A percentile compares a stretch with the other conserved stretches of the same genome.
These are phyloP conservation scores for Trimorus sp. DNA, from an alignment of 2,888 invertebrate genomes.

Conservation along the genomic window DNA sequence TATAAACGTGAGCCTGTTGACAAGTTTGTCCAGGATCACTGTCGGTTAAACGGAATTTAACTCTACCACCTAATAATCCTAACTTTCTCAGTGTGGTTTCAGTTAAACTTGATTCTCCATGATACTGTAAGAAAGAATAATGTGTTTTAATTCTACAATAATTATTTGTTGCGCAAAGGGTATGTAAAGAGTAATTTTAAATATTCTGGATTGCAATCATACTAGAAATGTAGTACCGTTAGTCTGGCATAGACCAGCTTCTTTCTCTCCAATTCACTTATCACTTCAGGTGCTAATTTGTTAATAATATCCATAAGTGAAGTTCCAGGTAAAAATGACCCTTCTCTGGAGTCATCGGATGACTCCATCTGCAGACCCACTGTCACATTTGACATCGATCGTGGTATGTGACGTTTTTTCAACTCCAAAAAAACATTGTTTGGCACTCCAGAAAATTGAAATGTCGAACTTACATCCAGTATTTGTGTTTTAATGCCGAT, in stretches of 20 bases:
- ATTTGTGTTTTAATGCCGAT: too few relatives aligned
- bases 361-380: conserved; percentile 90
- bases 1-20: conserved; percentile 88
- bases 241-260: conserved; percentile 77
- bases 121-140: conserved; percentile 23
- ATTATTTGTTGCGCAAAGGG: too few relatives aligned
- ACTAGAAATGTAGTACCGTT: conserved; percentile 70
- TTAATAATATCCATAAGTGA: conserved; percentile 84
- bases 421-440: conserved; percentile 96
- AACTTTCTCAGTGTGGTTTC: conserved; percentile 88
- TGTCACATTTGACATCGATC: conserved; percentile 86
- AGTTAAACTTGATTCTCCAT: conserved; percentile 85
- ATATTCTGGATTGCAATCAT: too few relatives aligned
- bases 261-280: conserved; percentile 77
- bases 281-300: conserved; percentile 82
- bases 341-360: conserved; percentile 85
- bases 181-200: too few relatives aligned
- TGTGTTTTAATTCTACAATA: too few relatives aligned
- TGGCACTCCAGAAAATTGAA: conserved; percentile 93
- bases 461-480: conserved; percentile 88
- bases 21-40: conserved; percentile 86
- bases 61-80: conserved; percentile 90
- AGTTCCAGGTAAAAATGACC: conserved; percentile 84
- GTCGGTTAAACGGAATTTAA: conserved; percentile 87
- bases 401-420: conserved; percentile 85